Evolutionary conservation across 2,888 invertebrate species (phyloP).

Genomic region (Priocnemis perturbator): DNA sequence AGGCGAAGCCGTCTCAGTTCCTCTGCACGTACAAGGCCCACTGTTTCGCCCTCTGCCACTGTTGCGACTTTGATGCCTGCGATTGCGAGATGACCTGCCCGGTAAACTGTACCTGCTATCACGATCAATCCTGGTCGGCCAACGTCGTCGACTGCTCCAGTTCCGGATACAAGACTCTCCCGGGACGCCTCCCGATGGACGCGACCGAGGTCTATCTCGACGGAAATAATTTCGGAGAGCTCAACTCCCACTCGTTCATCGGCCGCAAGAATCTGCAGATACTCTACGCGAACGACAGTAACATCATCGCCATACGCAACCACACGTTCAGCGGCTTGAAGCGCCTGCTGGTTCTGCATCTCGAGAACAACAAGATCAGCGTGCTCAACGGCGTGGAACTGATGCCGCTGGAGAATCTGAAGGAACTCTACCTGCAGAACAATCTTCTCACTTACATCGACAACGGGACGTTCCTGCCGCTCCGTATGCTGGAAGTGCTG

Average conservation of each 20-base stretch:
- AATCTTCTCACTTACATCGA: slow-evolving; percentile 89
- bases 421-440: slow-evolving; percentile 91
- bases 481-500: slow-evolving; percentile 89
- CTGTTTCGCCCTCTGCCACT: slow-evolving; percentile 95
- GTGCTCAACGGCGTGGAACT: slow-evolving; percentile 89
- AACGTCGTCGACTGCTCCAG: slow-evolving; percentile 94
- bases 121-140: slow-evolving; percentile 94
- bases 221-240: slow-evolving; percentile 91
- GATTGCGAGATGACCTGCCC: slow-evolving; percentile 99
- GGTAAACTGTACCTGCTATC: slow-evolving; percentile 94
- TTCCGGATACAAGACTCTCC: slow-evolving; percentile 88
- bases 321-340: slow-evolving; percentile 93
- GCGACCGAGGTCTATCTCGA: slow-evolving; percentile 96
- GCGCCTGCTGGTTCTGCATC: slow-evolving; percentile 86
- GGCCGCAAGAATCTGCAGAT: slow-evolving; percentile 93
- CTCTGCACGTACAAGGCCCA: slow-evolving; percentile 94
- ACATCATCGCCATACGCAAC: slow-evolving; percentile 89
- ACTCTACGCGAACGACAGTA: slow-evolving; percentile 91
- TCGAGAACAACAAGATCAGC: slow-evolving; percentile 90
- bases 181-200: slow-evolving; percentile 94
- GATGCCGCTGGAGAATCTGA: slow-evolving; percentile 86
- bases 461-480: slow-evolving; percentile 88
- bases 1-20: slow-evolving; percentile 92
- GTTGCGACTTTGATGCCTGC: slow-evolving; percentile 97
- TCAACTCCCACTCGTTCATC: slow-evolving; percentile 92